These are phyloP conservation scores for Pluvialis apricaria DNA, from an alignment of 2,113 vertebrate species.

Conservation along the genomic window DNA sequence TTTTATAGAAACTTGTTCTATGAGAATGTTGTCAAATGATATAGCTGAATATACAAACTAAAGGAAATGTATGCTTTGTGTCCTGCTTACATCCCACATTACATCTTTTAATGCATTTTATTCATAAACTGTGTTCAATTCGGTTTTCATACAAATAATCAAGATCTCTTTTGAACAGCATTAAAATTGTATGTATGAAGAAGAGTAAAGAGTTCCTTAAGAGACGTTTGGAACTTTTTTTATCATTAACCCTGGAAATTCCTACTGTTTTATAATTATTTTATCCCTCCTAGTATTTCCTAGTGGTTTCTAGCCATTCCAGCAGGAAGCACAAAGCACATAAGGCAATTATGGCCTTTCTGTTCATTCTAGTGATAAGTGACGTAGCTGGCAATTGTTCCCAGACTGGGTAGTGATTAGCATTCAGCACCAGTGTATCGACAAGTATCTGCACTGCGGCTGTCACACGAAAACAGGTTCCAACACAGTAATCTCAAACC, in stretches of 20 bases:
- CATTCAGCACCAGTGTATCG: slow-evolving; percentile 50
- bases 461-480: slow-evolving; percentile 40
- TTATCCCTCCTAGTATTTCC: slow-evolving; percentile 10
- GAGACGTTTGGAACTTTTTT: not conserved
- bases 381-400: slow-evolving; percentile 46
- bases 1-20: not conserved
- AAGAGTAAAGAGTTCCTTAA: not conserved
- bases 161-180: not conserved
- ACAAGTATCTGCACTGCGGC: slow-evolving; percentile 45
- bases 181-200: not conserved
- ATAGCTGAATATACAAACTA: not conserved
- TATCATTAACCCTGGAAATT: not conserved
- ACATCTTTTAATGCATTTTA: not conserved
- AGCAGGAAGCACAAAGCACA: not conserved
- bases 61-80: slow-evolving; percentile 1
- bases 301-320: not conserved
- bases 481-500: slow-evolving; percentile 22
- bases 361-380: slow-evolving; percentile 40
- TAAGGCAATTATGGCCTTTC: slow-evolving; percentile 22
- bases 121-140: slow-evolving; percentile 2
- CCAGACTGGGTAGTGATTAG: slow-evolving; percentile 38
- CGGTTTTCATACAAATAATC: slow-evolving; percentile 18
- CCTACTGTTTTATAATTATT: not conserved
- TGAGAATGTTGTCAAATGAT: not conserved
- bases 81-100: not conserved